Conservation (phyloP, 2,113 vertebrate genomes). For the Danio rerio region DNA sequence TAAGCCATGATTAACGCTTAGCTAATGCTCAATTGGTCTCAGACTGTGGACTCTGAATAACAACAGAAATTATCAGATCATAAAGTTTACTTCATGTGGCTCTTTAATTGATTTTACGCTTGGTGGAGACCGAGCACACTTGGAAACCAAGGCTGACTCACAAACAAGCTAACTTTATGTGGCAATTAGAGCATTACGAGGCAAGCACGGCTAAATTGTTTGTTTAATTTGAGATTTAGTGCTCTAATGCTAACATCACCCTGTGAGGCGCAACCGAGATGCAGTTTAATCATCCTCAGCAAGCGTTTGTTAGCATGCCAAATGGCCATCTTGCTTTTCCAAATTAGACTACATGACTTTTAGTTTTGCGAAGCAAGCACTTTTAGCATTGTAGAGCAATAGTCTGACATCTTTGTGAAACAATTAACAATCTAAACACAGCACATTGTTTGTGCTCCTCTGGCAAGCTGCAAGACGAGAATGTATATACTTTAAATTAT, state of each 20-base stretch:
- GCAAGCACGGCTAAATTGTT: conserved; percentile 20
- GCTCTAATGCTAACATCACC: conserved; percentile 33
- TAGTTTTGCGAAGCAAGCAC: neutral
- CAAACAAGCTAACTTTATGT: conserved; percentile 51
- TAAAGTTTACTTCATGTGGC: conserved; percentile 48
- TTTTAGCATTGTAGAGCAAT: neutral
- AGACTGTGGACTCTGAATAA: conserved; percentile 23
- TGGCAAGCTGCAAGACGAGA: neutral
- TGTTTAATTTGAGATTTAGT: conserved; percentile 39
- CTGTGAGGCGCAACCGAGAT: conserved; percentile 28
- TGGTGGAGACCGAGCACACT: conserved; percentile 25
- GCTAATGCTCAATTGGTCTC: neutral
- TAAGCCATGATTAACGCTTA: neutral
- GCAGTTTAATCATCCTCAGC: neutral
- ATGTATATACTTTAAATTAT: neutral
- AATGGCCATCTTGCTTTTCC: neutral
- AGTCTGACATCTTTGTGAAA: neutral
- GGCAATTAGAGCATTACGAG: conserved; percentile 48
- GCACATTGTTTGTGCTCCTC: neutral
- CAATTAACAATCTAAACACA: neutral
- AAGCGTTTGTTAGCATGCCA: neutral
- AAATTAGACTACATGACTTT: neutral
- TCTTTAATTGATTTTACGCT: conserved; percentile 37
- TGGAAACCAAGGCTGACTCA: conserved; percentile 18
- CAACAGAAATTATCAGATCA: conserved; percentile 34